Evolutionary conservation across 2,888 invertebrate genomes (phyloP).

Genomic region (Andrena dorsata): DNA sequence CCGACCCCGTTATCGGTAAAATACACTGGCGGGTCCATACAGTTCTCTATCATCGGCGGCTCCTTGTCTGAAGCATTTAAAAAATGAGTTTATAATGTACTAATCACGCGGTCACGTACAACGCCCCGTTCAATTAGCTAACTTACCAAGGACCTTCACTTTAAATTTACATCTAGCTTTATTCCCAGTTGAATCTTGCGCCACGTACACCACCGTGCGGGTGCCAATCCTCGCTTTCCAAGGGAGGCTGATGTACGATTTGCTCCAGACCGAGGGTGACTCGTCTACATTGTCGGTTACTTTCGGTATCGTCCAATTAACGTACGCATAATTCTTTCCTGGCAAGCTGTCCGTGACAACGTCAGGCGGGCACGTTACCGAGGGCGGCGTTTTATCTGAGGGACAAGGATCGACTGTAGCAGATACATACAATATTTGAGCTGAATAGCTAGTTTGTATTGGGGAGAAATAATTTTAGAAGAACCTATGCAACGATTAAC

Average conservation of each 20-base stretch:
- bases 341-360: conserved; percentile 85
- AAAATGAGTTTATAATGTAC: not conserved
- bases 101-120: not conserved
- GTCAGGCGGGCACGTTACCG: conserved; percentile 87
- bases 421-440: not conserved
- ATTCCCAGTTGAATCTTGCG: conserved; percentile 88
- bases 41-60: conserved; percentile 87
- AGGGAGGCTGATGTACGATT: conserved; percentile 87
- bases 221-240: conserved; percentile 87
- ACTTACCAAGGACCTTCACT: conserved; percentile 86
- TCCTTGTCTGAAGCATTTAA: conserved; percentile 85
- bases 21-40: conserved; percentile 87
- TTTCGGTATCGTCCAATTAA: conserved; percentile 85
- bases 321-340: conserved; percentile 86
- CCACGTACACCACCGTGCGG: conserved; percentile 87
- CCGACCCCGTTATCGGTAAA: conserved; percentile 79
- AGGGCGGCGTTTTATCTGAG: conserved; percentile 87
- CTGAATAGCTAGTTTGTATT: no score
- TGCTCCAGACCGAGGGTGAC: conserved; percentile 86
- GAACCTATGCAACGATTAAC: conserved; percentile 86
- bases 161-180: conserved; percentile 88
- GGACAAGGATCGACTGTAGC: conserved; percentile 33
- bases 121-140: not conserved
- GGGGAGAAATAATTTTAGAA: conserved; percentile 40
- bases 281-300: conserved; percentile 87